phyloP scores from a whole-genome alignment of 2,797 vertebrate genomes.

The Micromesistius poutassou region DNA sequence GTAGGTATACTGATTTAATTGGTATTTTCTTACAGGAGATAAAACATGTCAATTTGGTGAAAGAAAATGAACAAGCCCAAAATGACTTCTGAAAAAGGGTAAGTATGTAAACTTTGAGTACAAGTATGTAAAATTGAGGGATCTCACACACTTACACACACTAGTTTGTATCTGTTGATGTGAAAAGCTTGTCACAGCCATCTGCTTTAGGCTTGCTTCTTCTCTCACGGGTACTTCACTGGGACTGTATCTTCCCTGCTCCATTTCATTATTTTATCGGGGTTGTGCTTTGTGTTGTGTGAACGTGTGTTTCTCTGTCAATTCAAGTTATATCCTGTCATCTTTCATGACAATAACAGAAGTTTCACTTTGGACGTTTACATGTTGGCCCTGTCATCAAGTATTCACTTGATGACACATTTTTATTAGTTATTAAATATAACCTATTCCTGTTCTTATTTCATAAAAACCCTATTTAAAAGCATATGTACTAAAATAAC shows the following conservation, averaged over 20 bases:
- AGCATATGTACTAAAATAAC: background rate
- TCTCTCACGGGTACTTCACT: background rate
- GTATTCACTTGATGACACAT: background rate
- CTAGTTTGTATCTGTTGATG: slow-evolving; percentile 18
- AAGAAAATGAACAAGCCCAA: slow-evolving; percentile 93
- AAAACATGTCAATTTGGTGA: slow-evolving; percentile 78
- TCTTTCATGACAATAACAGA: background rate
- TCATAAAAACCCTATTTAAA: background rate
- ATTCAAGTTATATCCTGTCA: background rate
- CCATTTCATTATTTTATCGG: background rate
- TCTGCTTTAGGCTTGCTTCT: slow-evolving; percentile 11
- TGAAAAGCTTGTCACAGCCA: slow-evolving; percentile 25
- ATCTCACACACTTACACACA: slow-evolving; percentile 8
- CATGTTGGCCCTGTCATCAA: background rate
- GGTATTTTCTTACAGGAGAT: slow-evolving; percentile 64
- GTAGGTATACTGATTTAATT: slow-evolving; percentile 13
- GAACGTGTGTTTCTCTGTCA: background rate
- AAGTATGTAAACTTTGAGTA: slow-evolving; percentile 54
- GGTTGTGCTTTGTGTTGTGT: background rate
- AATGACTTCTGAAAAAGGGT: slow-evolving; percentile 93
- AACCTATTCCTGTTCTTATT: background rate
- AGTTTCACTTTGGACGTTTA: background rate
- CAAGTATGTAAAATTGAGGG: slow-evolving; percentile 48
- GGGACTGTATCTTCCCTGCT: slow-evolving; percentile 2
- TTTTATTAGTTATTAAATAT: background rate